Percentiles rank a stretch among this genome's conserved stretches.
Evolutionary conservation across 1,140 invertebrate genomes (phyloP).

Genomic region (Atta texana): DNA sequence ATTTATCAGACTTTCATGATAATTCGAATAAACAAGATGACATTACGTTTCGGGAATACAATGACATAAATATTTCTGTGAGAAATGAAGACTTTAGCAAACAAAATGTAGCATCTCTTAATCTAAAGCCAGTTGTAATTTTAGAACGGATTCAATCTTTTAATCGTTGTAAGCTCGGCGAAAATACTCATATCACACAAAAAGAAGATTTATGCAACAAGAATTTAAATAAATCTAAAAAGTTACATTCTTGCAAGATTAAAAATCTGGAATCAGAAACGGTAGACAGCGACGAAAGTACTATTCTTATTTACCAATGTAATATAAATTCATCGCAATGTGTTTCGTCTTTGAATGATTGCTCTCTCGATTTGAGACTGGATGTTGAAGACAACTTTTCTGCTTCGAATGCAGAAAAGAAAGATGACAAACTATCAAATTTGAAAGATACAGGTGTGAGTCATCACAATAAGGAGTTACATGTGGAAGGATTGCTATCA

Average conservation of each 20-base stretch:
- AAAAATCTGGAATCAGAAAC: conserved; percentile 10
- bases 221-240: not conserved
- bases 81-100: not conserved
- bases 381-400: not conserved
- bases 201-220: not conserved
- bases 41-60: not conserved
- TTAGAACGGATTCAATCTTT: conserved; percentile 6
- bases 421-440: not conserved
- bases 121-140: conserved; percentile 27
- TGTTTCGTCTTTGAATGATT: not conserved
- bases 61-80: not conserved
- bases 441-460: not conserved
- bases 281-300: conserved; percentile 67
- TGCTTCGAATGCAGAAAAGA: not conserved
- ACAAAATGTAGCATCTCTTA: not conserved
- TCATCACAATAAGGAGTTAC: not conserved
- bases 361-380: not conserved
- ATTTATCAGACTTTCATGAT: not conserved
- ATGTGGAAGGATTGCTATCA: not conserved
- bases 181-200: not conserved
- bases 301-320: conserved; percentile 69
- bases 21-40: not conserved
- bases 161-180: not conserved
- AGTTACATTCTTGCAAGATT: not conserved
- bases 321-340: not conserved